phyloP scores from a whole-genome alignment of 2,888 invertebrate genomes.

The Schrankia costaestrigalis region DNA sequence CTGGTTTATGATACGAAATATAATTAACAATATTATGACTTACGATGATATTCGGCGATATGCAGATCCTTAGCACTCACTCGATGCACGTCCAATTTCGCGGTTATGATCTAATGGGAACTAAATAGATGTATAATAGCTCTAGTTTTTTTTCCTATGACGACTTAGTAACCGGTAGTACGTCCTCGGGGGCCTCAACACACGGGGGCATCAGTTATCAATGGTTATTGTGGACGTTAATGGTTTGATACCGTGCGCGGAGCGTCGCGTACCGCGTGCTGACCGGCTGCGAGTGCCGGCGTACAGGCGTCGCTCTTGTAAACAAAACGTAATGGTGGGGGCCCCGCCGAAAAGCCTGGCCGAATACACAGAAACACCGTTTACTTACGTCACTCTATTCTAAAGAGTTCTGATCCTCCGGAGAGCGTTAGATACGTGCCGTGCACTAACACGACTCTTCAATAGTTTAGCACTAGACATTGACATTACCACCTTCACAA shows the following conservation, averaged over 20 bases:
- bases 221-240: slow-evolving; percentile 34
- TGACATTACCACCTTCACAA: slow-evolving; percentile 16
- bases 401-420: slow-evolving; percentile 27
- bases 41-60: slow-evolving; percentile 54
- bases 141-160: slow-evolving; percentile 40
- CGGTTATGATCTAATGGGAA: slow-evolving; percentile 36
- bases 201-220: slow-evolving; percentile 50
- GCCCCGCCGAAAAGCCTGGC: slow-evolving; percentile 76
- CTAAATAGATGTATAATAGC: slow-evolving; percentile 29
- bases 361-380: slow-evolving; percentile 58
- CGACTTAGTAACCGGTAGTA: slow-evolving; percentile 37
- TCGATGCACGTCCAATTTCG: slow-evolving; percentile 44
- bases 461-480: slow-evolving; percentile 22
- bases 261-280: slow-evolving; percentile 67
- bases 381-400: slow-evolving; percentile 70
- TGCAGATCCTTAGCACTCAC: slow-evolving; percentile 51
- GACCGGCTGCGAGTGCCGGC: slow-evolving; percentile 72
- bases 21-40: slow-evolving; percentile 45
- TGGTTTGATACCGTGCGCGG: slow-evolving; percentile 36
- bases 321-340: slow-evolving; percentile 77
- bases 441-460: slow-evolving; percentile 22
- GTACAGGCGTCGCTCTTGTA: slow-evolving; percentile 67
- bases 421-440: slow-evolving; percentile 37
- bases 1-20: slow-evolving; percentile 35
- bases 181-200: slow-evolving; percentile 38